A percentile compares a stretch with the other conserved stretches of the same genome.
phyloP scores from a whole-genome alignment of 2,113 vertebrate species.

The Otus sunia region DNA sequence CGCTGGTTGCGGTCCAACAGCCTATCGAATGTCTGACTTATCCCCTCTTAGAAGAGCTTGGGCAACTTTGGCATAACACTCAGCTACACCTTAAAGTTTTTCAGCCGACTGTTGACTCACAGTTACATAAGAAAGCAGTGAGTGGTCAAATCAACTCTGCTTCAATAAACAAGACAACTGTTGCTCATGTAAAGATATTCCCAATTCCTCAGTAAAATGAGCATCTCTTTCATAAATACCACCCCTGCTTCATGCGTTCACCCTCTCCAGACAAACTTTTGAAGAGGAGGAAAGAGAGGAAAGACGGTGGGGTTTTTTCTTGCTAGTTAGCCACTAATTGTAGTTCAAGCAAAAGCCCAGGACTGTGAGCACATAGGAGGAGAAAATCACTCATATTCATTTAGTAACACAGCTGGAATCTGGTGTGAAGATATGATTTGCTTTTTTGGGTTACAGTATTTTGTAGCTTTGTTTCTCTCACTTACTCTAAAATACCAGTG shows the following conservation, averaged over 20 bases:
- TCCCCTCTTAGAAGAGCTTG: background rate
- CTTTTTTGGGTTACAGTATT: background rate
- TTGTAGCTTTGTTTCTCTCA: background rate
- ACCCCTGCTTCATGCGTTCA: background rate
- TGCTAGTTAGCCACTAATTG: background rate
- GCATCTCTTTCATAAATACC: background rate
- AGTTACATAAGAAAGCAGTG: background rate
- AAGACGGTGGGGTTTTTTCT: background rate
- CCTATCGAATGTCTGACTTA: background rate
- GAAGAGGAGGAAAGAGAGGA: background rate
- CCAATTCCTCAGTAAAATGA: background rate
- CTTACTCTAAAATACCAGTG: background rate
- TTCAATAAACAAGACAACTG: background rate
- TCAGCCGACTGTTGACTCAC: background rate
- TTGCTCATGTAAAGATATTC: background rate
- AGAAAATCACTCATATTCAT: background rate
- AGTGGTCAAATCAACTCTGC: background rate
- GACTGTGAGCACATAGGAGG: background rate
- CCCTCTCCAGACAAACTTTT: background rate
- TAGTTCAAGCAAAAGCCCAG: background rate
- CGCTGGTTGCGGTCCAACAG: background rate
- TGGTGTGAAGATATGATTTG: background rate
- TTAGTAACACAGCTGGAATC: background rate
- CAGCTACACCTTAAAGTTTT: background rate
- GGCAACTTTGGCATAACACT: background rate